These are phyloP conservation scores for Stegophylla sp. DNA, from an alignment of 2,888 invertebrate genomes.

Conservation along the genomic window DNA sequence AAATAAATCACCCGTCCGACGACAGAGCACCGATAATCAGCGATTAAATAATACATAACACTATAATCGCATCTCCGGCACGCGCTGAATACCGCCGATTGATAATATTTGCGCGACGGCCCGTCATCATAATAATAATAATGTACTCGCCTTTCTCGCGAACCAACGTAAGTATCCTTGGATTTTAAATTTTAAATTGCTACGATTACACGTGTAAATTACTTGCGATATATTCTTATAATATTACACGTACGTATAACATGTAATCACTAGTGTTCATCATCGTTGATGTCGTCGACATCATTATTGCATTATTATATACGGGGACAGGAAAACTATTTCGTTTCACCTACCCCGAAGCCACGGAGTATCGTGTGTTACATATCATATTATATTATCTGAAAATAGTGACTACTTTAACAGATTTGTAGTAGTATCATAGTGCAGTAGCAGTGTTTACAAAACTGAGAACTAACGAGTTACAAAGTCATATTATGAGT, in stretches of 20 bases:
- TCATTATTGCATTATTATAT: background rate
- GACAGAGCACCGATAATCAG: background rate
- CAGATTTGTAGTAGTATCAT: no score
- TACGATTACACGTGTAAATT: constrained; percentile 1
- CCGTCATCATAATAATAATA: background rate
- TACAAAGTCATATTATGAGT: no score
- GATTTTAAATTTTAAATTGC: constrained; percentile 30
- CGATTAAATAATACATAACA: background rate
- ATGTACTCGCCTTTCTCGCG: constrained; percentile 28
- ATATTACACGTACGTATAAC: background rate
- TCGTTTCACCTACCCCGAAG: constrained; percentile 14
- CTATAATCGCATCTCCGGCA: background rate
- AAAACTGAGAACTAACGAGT: no score
- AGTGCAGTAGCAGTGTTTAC: no score
- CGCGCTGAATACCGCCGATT: background rate
- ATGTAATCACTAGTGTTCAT: background rate
- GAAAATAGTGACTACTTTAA: no score
- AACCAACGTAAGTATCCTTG: constrained; percentile 16
- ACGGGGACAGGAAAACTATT: constrained; percentile 1
- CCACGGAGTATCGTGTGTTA: background rate
- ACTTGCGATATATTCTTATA: background rate
- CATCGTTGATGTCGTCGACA: background rate
- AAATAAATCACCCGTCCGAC: background rate
- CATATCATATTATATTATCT: background rate
- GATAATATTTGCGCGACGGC: constrained; percentile 4